A percentile compares a stretch with the other conserved stretches of the same genome.
phyloP scores from a whole-genome alignment of 1,140 invertebrate species.

The Eumeta japonica region DNA sequence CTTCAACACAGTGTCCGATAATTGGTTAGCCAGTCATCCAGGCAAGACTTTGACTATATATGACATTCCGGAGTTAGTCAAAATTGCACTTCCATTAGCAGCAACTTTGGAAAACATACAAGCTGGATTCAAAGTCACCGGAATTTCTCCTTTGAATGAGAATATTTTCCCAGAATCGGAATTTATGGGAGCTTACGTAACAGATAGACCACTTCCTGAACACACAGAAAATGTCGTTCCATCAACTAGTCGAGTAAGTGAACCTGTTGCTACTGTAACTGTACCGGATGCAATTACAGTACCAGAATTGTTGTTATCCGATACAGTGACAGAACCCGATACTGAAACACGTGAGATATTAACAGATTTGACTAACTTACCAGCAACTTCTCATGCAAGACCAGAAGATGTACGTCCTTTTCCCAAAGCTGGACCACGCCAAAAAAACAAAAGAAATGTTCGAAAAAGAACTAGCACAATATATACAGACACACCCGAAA shows the following conservation, averaged over 20 bases:
- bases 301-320: too few relatives aligned
- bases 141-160: neutral
- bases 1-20: constrained; percentile 11
- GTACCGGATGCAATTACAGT: neutral
- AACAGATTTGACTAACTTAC: too few relatives aligned
- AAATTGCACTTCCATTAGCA: too few relatives aligned
- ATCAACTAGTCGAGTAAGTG: too few relatives aligned
- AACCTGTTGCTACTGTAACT: too few relatives aligned
- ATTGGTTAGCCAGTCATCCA: constrained; percentile 10
- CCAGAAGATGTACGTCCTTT: neutral
- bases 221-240: too few relatives aligned
- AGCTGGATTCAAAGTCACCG: neutral
- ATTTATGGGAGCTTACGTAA: neutral
- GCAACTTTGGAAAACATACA: too few relatives aligned
- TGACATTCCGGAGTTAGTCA: constrained; percentile 10
- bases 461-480: too few relatives aligned
- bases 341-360: too few relatives aligned
- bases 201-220: neutral
- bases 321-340: too few relatives aligned
- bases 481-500: neutral
- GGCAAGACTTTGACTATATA: constrained; percentile 16
- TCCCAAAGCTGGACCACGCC: neutral
- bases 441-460: neutral
- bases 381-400: neutral
- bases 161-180: neutral